phyloP scores from a whole-genome alignment of 2,113 vertebrate species.

The Puma concolor region DNA sequence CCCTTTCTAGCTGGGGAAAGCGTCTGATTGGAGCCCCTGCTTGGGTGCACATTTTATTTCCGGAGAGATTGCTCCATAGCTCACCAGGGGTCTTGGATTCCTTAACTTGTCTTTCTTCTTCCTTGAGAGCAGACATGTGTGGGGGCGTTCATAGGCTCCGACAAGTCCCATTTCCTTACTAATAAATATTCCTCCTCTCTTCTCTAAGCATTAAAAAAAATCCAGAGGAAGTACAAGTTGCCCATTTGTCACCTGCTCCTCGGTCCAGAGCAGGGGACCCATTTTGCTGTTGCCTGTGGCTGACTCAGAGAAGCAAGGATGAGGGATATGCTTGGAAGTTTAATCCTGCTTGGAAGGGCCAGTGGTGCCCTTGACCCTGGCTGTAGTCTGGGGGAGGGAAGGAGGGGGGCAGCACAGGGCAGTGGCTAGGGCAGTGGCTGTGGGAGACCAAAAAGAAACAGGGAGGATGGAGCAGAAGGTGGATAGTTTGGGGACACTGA shows the following conservation, averaged over 20 bases:
- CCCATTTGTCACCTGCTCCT: constrained; percentile 75
- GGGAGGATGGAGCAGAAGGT: neutral
- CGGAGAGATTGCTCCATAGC: constrained; percentile 74
- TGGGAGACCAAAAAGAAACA: neutral
- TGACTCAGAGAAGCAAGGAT: neutral
- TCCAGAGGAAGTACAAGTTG: constrained; percentile 67
- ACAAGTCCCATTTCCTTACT: constrained; percentile 79
- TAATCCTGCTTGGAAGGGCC: neutral
- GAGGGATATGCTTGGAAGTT: constrained; percentile 19
- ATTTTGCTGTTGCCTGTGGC: neutral
- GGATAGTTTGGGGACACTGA: neutral
- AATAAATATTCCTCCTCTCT: constrained; percentile 81
- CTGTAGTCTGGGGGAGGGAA: neutral
- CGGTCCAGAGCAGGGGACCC: neutral
- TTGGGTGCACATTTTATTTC: constrained; percentile 80
- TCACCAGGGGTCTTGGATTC: constrained; percentile 61
- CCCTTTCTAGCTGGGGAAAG: constrained; percentile 73
- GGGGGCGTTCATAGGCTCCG: constrained; percentile 70
- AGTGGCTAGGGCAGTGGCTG: neutral
- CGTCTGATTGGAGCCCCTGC: constrained; percentile 71
- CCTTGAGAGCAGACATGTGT: constrained; percentile 80
- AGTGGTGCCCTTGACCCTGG: neutral
- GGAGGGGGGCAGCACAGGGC: neutral
- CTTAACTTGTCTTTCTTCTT: constrained; percentile 74
- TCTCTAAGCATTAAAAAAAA: constrained; percentile 25